A percentile compares a stretch with the other conserved stretches of the same genome.
Evolutionary conservation across 2,888 invertebrate genomes (phyloP).

Genomic region (Dendrolimus pini): DNA sequence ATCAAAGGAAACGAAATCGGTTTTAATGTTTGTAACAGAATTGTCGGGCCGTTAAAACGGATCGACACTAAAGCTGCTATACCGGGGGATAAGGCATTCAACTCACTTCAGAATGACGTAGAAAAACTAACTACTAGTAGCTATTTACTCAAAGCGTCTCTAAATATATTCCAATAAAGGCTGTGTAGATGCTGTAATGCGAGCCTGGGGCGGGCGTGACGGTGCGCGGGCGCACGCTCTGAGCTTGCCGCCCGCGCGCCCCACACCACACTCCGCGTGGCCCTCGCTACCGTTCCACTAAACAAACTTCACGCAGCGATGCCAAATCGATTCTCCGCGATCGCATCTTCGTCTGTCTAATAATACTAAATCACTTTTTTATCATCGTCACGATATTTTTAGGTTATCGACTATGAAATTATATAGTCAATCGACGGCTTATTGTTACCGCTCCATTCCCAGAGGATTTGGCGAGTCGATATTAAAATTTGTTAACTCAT

Average conservation of each 20-base stretch:
- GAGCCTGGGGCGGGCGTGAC: conserved; percentile 34
- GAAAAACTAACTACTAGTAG: conserved; percentile 32
- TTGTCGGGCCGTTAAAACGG: conserved; percentile 36
- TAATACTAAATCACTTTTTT: conserved; percentile 68
- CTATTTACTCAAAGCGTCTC: conserved; percentile 46
- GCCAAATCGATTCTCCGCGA: conserved; percentile 64
- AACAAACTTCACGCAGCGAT: conserved; percentile 71
- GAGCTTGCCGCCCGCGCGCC: conserved; percentile 14
- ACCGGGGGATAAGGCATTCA: conserved; percentile 15
- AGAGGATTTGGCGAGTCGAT: conserved; percentile 36
- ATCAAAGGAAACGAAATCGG: conserved; percentile 32
- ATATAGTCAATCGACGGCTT: conserved; percentile 43
- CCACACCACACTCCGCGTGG: conserved; percentile 11
- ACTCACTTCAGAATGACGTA: conserved; percentile 18
- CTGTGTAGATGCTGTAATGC: conserved; percentile 25
- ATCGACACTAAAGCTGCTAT: conserved; percentile 20
- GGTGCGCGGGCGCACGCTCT: conserved; percentile 43
- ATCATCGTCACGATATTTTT: conserved; percentile 53
- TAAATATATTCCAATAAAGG: conserved; percentile 45
- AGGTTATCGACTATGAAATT: conserved; percentile 67
- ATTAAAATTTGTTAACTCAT: conserved; percentile 52
- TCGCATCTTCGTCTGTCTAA: conserved; percentile 59
- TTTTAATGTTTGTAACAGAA: conserved; percentile 28
- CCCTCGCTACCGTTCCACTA: conserved; percentile 59
- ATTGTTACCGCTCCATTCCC: conserved; percentile 58